Evolutionary conservation across 1,140 invertebrate genomes (phyloP).

Genomic region (Hormaphis cornu): DNA sequence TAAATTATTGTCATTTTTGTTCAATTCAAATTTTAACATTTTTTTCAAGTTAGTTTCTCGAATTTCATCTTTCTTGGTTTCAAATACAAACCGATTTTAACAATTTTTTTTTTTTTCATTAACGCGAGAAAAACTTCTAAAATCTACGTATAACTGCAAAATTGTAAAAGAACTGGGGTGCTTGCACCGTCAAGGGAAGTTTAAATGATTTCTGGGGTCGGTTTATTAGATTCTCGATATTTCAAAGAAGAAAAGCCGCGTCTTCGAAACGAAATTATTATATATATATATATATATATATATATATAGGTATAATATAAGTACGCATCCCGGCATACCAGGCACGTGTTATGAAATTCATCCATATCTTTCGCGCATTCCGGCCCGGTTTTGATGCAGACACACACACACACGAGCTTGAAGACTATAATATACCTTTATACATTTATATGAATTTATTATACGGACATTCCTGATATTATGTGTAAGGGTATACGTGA

Average conservation of each 20-base stretch:
- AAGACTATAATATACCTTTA: too few species aligned
- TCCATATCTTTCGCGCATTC: background rate
- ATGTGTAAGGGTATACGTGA: background rate
- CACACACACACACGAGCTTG: background rate
- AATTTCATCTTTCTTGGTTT: constrained; percentile 15
- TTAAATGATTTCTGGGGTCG: too few species aligned
- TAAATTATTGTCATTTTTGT: background rate
- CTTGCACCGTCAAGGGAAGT: too few species aligned
- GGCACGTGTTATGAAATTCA: background rate
- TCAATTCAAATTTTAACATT: background rate
- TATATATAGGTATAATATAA: too few species aligned
- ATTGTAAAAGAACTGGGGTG: too few species aligned
- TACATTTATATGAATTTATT: too few species aligned
- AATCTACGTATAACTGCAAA: too few species aligned
- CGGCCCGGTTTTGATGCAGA: background rate
- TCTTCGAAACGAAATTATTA: too few species aligned
- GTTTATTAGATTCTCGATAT: background rate
- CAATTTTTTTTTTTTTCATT: too few species aligned
- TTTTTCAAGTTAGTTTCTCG: background rate
- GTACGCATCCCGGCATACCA: background rate
- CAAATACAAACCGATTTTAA: background rate
- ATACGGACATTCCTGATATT: background rate
- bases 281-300: too few species aligned
- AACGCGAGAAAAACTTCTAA: too few species aligned
- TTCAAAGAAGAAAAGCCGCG: background rate